phyloP scores from a whole-genome alignment of 2,888 invertebrate genomes.

The Tethea ocularis region DNA sequence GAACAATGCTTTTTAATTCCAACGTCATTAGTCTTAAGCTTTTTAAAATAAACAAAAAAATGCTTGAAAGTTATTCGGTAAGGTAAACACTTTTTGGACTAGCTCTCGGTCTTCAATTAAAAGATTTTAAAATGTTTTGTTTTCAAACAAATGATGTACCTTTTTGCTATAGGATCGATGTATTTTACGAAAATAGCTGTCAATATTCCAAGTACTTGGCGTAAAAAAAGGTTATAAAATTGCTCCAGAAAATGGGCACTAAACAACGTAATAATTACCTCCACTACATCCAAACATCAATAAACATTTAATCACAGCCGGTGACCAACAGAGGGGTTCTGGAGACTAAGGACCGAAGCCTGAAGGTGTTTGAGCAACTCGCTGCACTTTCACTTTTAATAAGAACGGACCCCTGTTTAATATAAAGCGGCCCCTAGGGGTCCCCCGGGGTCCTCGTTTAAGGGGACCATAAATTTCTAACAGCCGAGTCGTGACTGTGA shows the following conservation, averaged over 20 bases:
- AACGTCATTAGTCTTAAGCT: conserved; percentile 34
- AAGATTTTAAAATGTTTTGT: not conserved
- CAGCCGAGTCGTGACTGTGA: conserved; percentile 60
- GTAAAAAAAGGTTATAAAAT: not conserved
- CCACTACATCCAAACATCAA: not conserved
- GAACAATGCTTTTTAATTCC: conserved; percentile 45
- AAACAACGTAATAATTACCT: not conserved
- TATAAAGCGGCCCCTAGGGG: conserved; percentile 67
- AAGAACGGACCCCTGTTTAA: conserved; percentile 74
- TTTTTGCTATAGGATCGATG: not conserved
- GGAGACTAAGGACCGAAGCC: conserved; percentile 43
- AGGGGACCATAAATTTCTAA: conserved; percentile 60
- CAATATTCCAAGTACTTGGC: no score
- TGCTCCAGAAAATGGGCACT: no score
- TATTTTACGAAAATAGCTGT: no score
- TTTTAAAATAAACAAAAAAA: not conserved
- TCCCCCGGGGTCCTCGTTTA: conserved; percentile 53
- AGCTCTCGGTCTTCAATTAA: not conserved
- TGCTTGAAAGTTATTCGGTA: not conserved
- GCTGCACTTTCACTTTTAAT: conserved; percentile 71
- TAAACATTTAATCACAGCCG: conserved; percentile 23
- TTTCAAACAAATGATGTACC: not conserved
- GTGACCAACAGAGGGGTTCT: conserved; percentile 42
- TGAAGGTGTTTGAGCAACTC: conserved; percentile 59
- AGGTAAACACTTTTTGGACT: not conserved